These are phyloP conservation scores for Erebia palarica DNA, from an alignment of 2,888 invertebrate genomes.

Conservation along the genomic window DNA sequence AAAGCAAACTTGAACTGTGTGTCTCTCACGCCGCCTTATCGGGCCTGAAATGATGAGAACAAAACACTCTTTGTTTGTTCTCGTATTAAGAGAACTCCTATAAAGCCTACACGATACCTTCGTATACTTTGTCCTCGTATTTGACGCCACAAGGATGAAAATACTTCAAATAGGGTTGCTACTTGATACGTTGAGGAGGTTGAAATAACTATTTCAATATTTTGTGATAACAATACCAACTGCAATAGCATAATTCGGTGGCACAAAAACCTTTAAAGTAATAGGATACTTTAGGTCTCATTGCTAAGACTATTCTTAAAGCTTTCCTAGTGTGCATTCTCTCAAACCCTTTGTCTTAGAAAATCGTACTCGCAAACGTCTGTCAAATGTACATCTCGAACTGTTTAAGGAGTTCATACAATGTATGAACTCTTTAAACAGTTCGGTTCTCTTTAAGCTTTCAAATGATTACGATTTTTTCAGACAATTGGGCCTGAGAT, in stretches of 20 bases:
- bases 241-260: background rate
- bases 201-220: background rate
- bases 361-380: too few relatives aligned
- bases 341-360: too few relatives aligned
- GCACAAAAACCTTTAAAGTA: background rate
- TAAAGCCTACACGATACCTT: constrained; percentile 1
- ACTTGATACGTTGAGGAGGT: background rate
- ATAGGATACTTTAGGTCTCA: too few relatives aligned
- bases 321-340: too few relatives aligned
- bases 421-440: too few relatives aligned
- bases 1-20: too few relatives aligned
- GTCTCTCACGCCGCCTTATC: background rate
- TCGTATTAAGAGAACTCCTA: constrained; percentile 9
- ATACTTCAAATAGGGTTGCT: background rate
- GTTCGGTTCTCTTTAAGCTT: too few relatives aligned
- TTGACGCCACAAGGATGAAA: background rate
- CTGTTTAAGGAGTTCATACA: too few relatives aligned
- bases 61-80: constrained; percentile 2
- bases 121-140: constrained; percentile 6
- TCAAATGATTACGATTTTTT: too few relatives aligned
- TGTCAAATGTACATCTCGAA: too few relatives aligned
- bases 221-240: background rate
- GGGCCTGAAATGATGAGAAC: constrained; percentile 1
- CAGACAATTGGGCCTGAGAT: too few relatives aligned
- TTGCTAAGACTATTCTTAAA: too few relatives aligned